Base-by-base conservation (phyloP, 2,888 invertebrate genomes). In the Chrysolina oricalcia region DNA sequence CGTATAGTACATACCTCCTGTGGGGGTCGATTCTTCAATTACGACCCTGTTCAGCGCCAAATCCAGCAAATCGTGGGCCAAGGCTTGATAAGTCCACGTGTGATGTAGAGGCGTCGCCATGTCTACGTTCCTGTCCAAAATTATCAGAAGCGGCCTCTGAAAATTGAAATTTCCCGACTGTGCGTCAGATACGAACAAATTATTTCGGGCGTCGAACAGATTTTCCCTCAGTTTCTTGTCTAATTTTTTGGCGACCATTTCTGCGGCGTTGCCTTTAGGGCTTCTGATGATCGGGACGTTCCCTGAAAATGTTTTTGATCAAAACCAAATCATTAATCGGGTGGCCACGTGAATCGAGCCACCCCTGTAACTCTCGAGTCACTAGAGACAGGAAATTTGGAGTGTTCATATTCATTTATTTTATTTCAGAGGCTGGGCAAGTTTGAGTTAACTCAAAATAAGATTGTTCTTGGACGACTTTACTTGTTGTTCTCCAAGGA, bases 81-180 rank as follows among this genome's bases (percentile, higher is more conserved):
- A 89, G 0, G 99, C 99, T 89, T 99, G 99, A 89, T 99, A 99
- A 0, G 99, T 99, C 99, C 99, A 99, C 0, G 99, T 98, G 89
- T 99, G 99, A 90, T 99, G 99, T 76, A 99, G 90, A 27, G 98
- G 98, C 56, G 99, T 99, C 1, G 98, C 98, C 93, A 99, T 93
- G 88, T 99, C 99, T 80, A 98, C 92, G 89, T 97, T 98, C 76
- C 99, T 92, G 88, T 99, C 99, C 72, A 99, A 90, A 76, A 99
- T 90, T 80, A 99, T 94, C 43, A 99, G 90, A 83, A 99, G 91
- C 0, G 99, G 99, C 65, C 99, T 91, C 85, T 98, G 98, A 87
- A 98, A 98, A 88, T 97, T 96, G 85, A 93, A 93, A 70, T 92
- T 91, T 0, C 95, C 94, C 17, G 91, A 90, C 89, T 96, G 92